Evolutionary conservation across 2,888 invertebrate genomes (phyloP), one percentile per base, ranked within the genome.

Genomic region (Sipha maydis): DNA sequence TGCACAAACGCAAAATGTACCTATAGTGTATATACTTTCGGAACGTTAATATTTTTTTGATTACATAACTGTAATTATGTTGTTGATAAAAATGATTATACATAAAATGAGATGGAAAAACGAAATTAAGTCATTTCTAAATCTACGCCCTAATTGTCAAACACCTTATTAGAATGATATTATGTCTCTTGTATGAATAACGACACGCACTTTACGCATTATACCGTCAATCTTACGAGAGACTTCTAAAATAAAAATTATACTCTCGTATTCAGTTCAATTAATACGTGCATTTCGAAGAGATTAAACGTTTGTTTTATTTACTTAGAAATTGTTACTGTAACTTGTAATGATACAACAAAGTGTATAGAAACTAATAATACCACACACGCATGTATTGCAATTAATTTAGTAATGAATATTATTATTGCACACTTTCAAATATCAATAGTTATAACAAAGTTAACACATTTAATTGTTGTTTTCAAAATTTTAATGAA

Each of bases 121-220:
- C 69, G 31, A 85, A 85, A 85, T 85, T 54, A 85, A 77, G 85
- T 85, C 48, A 78, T 85, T 77, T 85, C 28, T 17, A 54, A 85
- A 69, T 85, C 48, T 31, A 54, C 85, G 41, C 77, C 77, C 77
- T 34, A 48, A 85, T 76, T 69, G 85, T 85, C 78, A 85, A 85
- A 85, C 69, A 78, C 85, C 85, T 85, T 78, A 69, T 85, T 85
- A 85, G 54, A n/a, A 69, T 78, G 69, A 69, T 85, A 34, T 54
- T 41, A 61, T 61, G 69, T 69, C 69, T 69, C 28, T 69, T 25
- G 34, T 38, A 75, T 41, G 19, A 85, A 19, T 54, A 48, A 31
- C 11, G 31, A 69, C 85, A 85, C 85, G 85, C 85, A 85, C 85
- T 78, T 85, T 85, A 69, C 21, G 78, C 85, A 85, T 85, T 85